Conservation (phyloP, 2,888 invertebrate species). For the Drepana falcataria region DNA sequence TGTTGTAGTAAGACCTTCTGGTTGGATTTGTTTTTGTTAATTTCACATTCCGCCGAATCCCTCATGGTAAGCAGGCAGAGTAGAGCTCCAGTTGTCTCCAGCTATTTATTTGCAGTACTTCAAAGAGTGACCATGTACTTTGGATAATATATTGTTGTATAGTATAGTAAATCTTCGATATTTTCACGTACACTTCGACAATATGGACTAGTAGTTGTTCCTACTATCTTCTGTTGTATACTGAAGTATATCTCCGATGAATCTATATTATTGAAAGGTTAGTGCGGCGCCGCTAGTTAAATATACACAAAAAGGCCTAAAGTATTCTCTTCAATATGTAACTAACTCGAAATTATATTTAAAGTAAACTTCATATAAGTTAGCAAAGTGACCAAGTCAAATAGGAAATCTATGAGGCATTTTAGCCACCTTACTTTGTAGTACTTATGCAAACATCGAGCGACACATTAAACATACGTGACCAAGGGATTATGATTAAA, state of each 20-base stretch:
- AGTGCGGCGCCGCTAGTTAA: conserved; percentile 14
- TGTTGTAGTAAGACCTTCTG: no score
- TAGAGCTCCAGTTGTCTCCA: no score
- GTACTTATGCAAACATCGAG: not conserved
- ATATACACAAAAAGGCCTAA: conserved; percentile 35
- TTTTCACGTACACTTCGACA: conserved; percentile 60
- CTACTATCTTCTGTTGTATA: conserved; percentile 29
- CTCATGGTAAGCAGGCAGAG: no score
- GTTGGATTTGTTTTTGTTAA: no score
- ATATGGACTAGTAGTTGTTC: conserved; percentile 41
- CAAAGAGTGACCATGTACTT: conserved; percentile 18
- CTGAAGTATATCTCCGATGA: conserved; percentile 34
- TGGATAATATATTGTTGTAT: conserved; percentile 18
- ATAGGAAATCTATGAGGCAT: not conserved
- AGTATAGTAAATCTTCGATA: conserved; percentile 28
- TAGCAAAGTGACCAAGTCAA: conserved; percentile 9
- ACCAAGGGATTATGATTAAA: not conserved
- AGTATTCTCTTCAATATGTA: conserved; percentile 21
- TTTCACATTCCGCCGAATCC: no score
- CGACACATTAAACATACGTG: not conserved
- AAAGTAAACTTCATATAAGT: conserved; percentile 7
- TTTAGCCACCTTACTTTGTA: not conserved
- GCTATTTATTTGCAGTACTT: no score
- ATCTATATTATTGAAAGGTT: conserved; percentile 20
- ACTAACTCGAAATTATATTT: not conserved